Evolutionary conservation across 2,888 invertebrate genomes (phyloP), one percentile per base, ranked within the genome.

Genomic region (Limenitis camilla): DNA sequence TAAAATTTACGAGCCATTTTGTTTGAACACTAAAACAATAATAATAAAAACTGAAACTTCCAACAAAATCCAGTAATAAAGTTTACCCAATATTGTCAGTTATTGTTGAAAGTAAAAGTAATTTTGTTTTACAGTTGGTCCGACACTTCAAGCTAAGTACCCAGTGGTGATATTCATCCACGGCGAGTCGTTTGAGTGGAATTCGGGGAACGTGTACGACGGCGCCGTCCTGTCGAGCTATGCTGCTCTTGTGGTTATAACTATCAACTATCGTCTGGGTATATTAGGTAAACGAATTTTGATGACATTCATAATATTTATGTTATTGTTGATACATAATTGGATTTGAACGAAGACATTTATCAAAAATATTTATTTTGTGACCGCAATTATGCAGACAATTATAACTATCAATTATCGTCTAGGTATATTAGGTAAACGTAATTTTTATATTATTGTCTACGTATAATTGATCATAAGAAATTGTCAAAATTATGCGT

Each of bases 401-500:
- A n/a, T 98, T 61, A 96, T 99, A 67, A 98, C 98, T 39, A 92
- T 99, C 72, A 99, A 99, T 90, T 99, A 97, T 81, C 92, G 98
- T 60, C 91, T 98, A 61, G 98, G 98, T 48, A 93, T 96, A 65
- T 89, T 97, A 19, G 19, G 19, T 19, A n/a, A n/a, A n/a, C n/a
- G n/a, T n/a, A n/a, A n/a, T n/a, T n/a, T n/a, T n/a, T n/a, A n/a
- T n/a, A n/a, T n/a, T n/a, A n/a, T n/a, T n/a, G n/a, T n/a, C n/a
- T n/a, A n/a, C n/a, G n/a, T n/a, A n/a, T n/a, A n/a, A n/a, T n/a
- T 19, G 19, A 19, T 19, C 19, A 19, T 1, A 19, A 3, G 19
- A 19, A 19, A 19, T 3, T 19, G 1, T 19, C 19, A 19, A 19
- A 19, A 19, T 19, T 19, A 19, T 19, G 2, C 19, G 19, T 19